Evolutionary conservation across 1,140 invertebrate species (phyloP).

Genomic region (Drosophila pachea): DNA sequence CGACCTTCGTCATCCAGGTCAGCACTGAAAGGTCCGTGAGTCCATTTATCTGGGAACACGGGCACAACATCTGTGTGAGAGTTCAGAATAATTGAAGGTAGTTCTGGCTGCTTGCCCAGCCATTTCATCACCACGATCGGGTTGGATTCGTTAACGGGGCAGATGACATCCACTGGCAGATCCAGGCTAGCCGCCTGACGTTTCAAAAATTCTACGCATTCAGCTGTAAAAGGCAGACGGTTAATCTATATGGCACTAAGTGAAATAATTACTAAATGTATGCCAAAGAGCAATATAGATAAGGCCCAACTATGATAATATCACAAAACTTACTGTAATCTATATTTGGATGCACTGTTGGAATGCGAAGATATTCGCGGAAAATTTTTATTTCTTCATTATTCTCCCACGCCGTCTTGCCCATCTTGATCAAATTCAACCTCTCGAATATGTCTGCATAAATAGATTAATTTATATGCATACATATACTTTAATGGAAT

Average conservation of each 20-base stretch:
- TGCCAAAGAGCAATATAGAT: conserved; percentile 2
- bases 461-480: not conserved
- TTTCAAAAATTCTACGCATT: conserved; percentile 52
- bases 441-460: not conserved
- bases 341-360: conserved; percentile 89
- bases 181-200: conserved; percentile 38
- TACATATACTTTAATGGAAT: conserved; percentile 7
- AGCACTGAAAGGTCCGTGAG: conserved; percentile 85
- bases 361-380: conserved; percentile 88
- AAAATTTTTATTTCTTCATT: conserved; percentile 87
- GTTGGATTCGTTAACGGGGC: conserved; percentile 43
- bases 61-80: conserved; percentile 86
- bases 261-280: conserved; percentile 6
- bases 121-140: conserved; percentile 84
- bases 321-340: conserved; percentile 86
- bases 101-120: conserved; percentile 84
- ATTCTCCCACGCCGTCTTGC: conserved; percentile 78
- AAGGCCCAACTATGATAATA: not conserved
- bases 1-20: conserved; percentile 86
- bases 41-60: conserved; percentile 85
- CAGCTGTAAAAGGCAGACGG: conserved; percentile 37
- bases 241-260: conserved; percentile 29
- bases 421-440: conserved; percentile 28
- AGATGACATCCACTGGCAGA: conserved; percentile 34
- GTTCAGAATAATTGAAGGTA: conserved; percentile 85